Base-by-base conservation (phyloP, 1,140 invertebrate genomes). In the Limonius californicus region DNA sequence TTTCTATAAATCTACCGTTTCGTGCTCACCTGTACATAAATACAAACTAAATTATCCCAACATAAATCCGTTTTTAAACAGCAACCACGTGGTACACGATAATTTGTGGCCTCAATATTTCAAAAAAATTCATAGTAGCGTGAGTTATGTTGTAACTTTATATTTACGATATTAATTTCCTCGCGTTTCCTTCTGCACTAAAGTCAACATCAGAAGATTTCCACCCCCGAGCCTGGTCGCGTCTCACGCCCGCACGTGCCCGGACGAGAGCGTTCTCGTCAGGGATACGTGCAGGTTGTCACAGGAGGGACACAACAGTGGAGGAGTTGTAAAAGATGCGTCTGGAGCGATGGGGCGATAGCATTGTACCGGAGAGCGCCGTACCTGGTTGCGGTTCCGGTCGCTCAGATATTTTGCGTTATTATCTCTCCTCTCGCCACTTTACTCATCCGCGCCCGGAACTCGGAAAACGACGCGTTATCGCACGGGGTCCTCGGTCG, bases 151-250 rank as follows among this genome's bases (percentile, higher is more conserved):
- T 66, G 54, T 69, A 73, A 73, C 72, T 73, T 73, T 70, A 73
- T 73, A 73, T 73, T 73, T 73, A 73, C 70, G 70, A 73, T 73
- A 73, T 73, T 73, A 73, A 73, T 73, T 73, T 73, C 70, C 71
- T 68, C 66, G 65, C 61, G 62, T 67, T 73, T 70, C 68, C 67
- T 63, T 62, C 54, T 55, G 54, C 27, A 27, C 9, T 50, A 50
- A 50, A 50, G 54, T 55, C 54, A 32, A 14, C 54, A 32, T 32
- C 15, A 14, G 54, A 55, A 1, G 27, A 3, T 23, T 54, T 16
- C 14, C 27, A 27, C 12, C 30, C 4, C 7, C 20, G 6, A 27
- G 15, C 27, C 14, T 55, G n/a, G 12, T 14, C 14, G 18, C n/a
- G 20, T 55, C 54, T 55, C 54, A 21, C 21, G 54, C 15, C 15